A percentile compares a stretch with the other conserved stretches of the same genome.
These are phyloP conservation scores for Takifugu bimaculatus DNA, from an alignment of 2,113 vertebrate genomes.

Conservation along the genomic window DNA sequence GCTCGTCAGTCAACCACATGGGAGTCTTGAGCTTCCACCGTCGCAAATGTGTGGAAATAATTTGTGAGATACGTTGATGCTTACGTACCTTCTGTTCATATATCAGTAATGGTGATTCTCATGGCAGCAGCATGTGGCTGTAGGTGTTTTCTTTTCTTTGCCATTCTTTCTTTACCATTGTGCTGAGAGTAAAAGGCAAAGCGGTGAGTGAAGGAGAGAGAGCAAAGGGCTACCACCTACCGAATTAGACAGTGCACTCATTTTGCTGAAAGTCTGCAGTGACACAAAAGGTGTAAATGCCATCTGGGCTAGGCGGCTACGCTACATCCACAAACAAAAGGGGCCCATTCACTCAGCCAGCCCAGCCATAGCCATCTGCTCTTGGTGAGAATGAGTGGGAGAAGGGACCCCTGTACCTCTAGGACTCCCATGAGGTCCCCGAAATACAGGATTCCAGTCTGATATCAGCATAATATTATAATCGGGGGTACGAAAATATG, in stretches of 20 bases:
- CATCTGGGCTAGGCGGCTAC: conserved; percentile 72
- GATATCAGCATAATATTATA: conserved; percentile 44
- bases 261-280: conserved; percentile 56
- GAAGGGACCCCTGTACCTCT: conserved; percentile 52
- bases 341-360: conserved; percentile 54
- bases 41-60: no score
- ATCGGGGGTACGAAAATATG: conserved; percentile 43
- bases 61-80: no score
- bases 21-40: no score
- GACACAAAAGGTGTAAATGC: conserved; percentile 73
- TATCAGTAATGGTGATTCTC: no score
- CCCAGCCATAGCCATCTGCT: conserved; percentile 70
- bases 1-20: no score
- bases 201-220: conserved; percentile 46
- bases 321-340: conserved; percentile 69
- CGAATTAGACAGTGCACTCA: conserved; percentile 58
- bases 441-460: conserved; percentile 8
- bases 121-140: no score
- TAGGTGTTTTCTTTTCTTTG: neutral
- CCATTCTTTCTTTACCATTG: conserved; percentile 14
- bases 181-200: conserved; percentile 40
- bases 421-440: conserved; percentile 35
- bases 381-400: conserved; percentile 64
- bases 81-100: no score
- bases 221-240: conserved; percentile 60